Evolutionary conservation across 2,797 vertebrate species (phyloP).

Genomic region (Gymnodraco acuticeps): DNA sequence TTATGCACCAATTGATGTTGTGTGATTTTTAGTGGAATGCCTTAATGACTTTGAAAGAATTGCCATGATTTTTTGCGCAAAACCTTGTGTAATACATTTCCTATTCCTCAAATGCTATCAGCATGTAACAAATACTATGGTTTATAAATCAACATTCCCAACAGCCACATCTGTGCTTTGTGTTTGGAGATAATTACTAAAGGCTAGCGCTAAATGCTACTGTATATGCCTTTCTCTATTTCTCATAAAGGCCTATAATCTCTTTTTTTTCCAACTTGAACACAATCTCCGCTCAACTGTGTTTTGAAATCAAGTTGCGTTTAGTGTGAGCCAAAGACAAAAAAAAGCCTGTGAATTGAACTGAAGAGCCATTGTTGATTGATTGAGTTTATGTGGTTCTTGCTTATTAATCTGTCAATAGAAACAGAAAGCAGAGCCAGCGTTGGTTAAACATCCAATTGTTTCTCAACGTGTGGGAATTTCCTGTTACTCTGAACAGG

Average conservation of each 20-base stretch:
- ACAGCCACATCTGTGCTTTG: neutral
- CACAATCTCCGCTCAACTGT: too few relatives aligned
- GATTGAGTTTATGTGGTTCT: conserved; percentile 8
- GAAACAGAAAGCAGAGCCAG: neutral
- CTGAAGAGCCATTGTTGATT: conserved; percentile 2
- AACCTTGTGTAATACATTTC: too few relatives aligned
- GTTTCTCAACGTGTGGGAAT: conserved; percentile 16
- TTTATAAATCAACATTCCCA: neutral
- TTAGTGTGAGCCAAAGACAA: conserved; percentile 15
- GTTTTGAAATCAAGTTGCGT: conserved; percentile 16
- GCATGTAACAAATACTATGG: too few relatives aligned
- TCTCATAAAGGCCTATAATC: too few relatives aligned
- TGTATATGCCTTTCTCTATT: too few relatives aligned
- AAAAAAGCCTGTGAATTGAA: conserved; percentile 18
- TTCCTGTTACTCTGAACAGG: conserved; percentile 1
- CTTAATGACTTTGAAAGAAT: too few relatives aligned
- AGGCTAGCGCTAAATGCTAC: neutral
- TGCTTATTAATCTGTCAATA: conserved; percentile 4
- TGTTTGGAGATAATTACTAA: neutral
- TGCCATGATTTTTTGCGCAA: too few relatives aligned
- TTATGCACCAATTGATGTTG: neutral
- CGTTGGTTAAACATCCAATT: neutral
- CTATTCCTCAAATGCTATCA: too few relatives aligned
- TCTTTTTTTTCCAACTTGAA: too few relatives aligned
- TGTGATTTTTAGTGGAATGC: too few relatives aligned